A percentile compares a stretch with the other conserved stretches of the same genome.
Evolutionary conservation across 1,140 invertebrate genomes (phyloP).

Genomic region (Agrypnia vestita): DNA sequence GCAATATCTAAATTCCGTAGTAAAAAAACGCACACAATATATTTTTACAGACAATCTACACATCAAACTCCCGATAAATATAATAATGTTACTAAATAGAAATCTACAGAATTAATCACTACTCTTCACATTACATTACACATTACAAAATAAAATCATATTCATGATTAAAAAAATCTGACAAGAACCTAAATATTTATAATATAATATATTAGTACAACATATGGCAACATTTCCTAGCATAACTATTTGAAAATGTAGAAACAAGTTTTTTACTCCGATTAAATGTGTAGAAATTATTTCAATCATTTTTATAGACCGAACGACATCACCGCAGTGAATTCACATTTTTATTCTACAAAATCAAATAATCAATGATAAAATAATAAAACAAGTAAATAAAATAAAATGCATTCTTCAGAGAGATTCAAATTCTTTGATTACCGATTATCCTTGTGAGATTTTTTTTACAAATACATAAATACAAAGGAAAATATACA

Average conservation of each 20-base stretch:
- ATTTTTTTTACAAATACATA: no score
- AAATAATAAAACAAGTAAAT: no score
- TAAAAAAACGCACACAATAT: not conserved
- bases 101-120: not conserved
- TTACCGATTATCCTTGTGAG: no score
- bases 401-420: no score
- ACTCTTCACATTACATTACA: not conserved
- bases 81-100: not conserved
- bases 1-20: no score
- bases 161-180: constrained; percentile 2
- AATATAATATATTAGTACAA: constrained; percentile 27
- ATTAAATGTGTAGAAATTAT: no score
- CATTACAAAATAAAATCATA: constrained; percentile 1
- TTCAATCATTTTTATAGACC: no score
- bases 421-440: no score
- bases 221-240: constrained; percentile 33
- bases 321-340: no score
- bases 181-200: not conserved
- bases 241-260: not conserved
- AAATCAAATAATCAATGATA: no score
- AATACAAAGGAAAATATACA: no score
- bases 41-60: constrained; percentile 2
- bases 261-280: not conserved
- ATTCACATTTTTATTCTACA: no score
- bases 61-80: not conserved